Base-by-base conservation (phyloP, 2,888 invertebrate genomes). In the Chaetogeoica ovagalla region DNA sequence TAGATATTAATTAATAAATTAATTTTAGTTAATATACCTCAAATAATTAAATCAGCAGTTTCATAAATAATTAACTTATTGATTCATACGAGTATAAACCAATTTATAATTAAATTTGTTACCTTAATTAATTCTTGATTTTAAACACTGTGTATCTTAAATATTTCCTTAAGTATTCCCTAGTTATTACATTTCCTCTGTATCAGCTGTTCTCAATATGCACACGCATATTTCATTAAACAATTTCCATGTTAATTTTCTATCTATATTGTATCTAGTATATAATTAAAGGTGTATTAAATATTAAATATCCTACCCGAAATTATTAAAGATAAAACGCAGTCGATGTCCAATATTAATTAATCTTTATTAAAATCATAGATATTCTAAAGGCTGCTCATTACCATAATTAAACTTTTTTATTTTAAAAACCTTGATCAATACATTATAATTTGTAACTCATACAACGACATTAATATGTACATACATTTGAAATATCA, bases 141-240 rank as follows among this genome's bases (percentile, higher is more conserved):
- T 17, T 37, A 68, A 23, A 21, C 21, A 8, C 21, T 11, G n/a
- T 17, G 19, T 21, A 39, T 59, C 59, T 15, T 59, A 21, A 15
- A 9, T 2, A 7, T 59, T 39, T 59, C 15, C 17, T 4, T 59
- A 23, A 11, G 2, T 30, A 73, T 62, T 60, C 13, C 8, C 1
- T 13, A 30, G 17, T 6, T 37, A 39, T 71, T 60, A n/a, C 52
- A 73, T 73, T n/a, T 52, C 30, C 39, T 62, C 48, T 0, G 13
- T 48, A n/a, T 73, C 72, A 73, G 72, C 72, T 73, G 48, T 62
- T 48, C 30, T 52, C 48, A 48, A 52, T 48, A 48, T 69, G 7
- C 48, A 48, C 23, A 48, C 48, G 48, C 48, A 62, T 52, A 62
- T 73, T 73, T 13, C 3, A 13, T 3, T 48, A 23, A 7, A 37